These are phyloP conservation scores for Holothuria scabra DNA, from an alignment of 53 echinoderm and acorn worm genomes.

Conservation along the genomic window DNA sequence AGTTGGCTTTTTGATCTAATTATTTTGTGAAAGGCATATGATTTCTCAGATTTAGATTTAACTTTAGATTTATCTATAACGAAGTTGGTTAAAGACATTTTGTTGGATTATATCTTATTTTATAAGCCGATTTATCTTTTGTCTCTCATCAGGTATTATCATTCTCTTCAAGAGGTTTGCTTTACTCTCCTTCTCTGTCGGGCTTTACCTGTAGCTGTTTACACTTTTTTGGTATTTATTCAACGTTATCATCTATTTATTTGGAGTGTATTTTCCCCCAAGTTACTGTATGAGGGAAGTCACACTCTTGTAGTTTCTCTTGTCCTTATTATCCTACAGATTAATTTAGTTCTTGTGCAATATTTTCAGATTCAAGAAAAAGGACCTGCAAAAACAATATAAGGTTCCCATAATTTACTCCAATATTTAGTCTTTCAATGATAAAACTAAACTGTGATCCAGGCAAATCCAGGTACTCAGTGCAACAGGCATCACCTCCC, in stretches of 20 bases:
- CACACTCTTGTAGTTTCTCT: slow-evolving; percentile 44
- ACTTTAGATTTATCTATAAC: too few species aligned
- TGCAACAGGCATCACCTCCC: too few species aligned
- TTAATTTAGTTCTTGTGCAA: slow-evolving; percentile 41
- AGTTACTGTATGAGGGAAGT: slow-evolving; percentile 83
- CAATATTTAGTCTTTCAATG: too few species aligned
- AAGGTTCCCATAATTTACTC: background rate
- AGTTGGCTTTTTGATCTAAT: too few species aligned
- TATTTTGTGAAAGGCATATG: too few species aligned
- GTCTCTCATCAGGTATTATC: slow-evolving; percentile 54
- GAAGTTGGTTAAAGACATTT: too few species aligned
- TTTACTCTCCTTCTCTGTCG: slow-evolving; percentile 69
- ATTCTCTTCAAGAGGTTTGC: slow-evolving; percentile 66
- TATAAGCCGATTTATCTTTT: background rate
- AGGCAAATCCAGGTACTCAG: too few species aligned
- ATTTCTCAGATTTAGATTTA: too few species aligned
- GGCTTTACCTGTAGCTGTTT: slow-evolving; percentile 82
- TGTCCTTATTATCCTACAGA: slow-evolving; percentile 36
- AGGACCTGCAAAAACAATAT: slow-evolving; percentile 48
- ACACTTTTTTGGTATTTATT: slow-evolving; percentile 75
- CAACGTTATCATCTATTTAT: slow-evolving; percentile 97
- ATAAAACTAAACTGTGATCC: too few species aligned
- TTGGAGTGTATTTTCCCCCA: slow-evolving; percentile 98
- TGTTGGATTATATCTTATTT: too few species aligned
- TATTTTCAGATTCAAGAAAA: slow-evolving; percentile 31